Base-by-base conservation (phyloP, 2,888 invertebrate genomes). In the Ophion slaviceki region DNA sequence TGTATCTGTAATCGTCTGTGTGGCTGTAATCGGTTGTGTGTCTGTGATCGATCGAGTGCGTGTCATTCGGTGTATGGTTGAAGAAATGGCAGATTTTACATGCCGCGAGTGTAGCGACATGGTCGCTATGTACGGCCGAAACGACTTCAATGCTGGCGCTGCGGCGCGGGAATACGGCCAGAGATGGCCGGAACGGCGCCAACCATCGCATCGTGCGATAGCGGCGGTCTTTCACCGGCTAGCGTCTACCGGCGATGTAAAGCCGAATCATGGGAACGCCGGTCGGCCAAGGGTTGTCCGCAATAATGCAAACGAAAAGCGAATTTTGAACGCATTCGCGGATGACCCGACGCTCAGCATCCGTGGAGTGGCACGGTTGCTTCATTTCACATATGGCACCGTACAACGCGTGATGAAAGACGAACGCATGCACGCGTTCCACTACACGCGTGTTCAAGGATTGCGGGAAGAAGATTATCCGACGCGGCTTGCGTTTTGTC, bases 401-500 rank as follows among this genome's bases (percentile, higher is more conserved):
- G 57, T 57, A 10, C 57, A 57, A 57, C 14, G 57, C n/a, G 10
- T n/a, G 57, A 57, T 57, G 57, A 57, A 57, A 57, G 57, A 57
- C 17, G 68, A 68, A 47, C n/a, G 47, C 4, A 40, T 45, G 7
- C 68, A 68, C 45, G 68, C 68, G 24, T 68, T 47, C 20, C 47
- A 68, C 20, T 47, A 68, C 1, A 47, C 68, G 45, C 68, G 68
- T 7, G 68, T 68, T 24, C 47, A 47, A 20, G 20, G 20, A 14
- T 24, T 68, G 17, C 10, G 17, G 45, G 47, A 47, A 45, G 20
- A 7, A 10, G 68, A 68, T 68, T 68, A 68, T 68, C 68, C 68
- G 24, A 20, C 24, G 45, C 40, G 68, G 7, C 68, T 68, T 7
- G 45, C 45, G 3, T 68, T 68, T 68, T 68, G 68, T 20, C 68